Base-by-base conservation (phyloP, 2,113 vertebrate species). In the Eulemur rufifrons region DNA sequence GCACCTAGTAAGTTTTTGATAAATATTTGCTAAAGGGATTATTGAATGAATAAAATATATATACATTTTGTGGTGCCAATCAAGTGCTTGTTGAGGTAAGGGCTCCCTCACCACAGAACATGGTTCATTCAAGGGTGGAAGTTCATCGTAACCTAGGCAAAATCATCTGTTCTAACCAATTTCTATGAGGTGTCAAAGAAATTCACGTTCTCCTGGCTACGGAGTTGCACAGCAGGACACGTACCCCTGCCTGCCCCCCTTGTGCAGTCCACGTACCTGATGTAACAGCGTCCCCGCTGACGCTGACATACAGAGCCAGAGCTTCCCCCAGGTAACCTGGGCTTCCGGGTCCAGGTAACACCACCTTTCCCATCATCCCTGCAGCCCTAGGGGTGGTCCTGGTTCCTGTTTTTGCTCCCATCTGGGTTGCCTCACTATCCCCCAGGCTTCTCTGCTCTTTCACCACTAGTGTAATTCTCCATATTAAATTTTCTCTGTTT, bases 281-380 rank as follows among this genome's bases (percentile, higher is more conserved):
- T 74, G 99, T 59, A 8, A 99, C 97, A 5, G 99, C 91, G 52
- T 99, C 99, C 94, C 99, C 99, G n/a, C 99, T 99, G 83, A 99
- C 99, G 98, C 99, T 99, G 83, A 99, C 99, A 98, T 99, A 99
- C 90, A 99, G 96, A 39, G 99, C 98, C 98, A 99, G 52, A 54
- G 47, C 63, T 68, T 68, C 76, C 52, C 21, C 11, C 20, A 63
- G 45, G 56, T 5, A 59, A 52, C 5, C 13, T 76, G 45, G 47
- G 39, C 54, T 50, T 69, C 50, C 23, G n/a, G 17, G 37, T 73
- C 56, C 74, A 4, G 5, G 8, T 56, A 20, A 71, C 27, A 50
- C 13, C 17, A 4, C 3, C 13, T 47, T 34, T 37, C 32, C 25
- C 4, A 3, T 59, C 2, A 0, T 23, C 37, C 25, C 61, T 47